Conservation (phyloP, 2,888 invertebrate genomes). For the Protonemura montana region DNA sequence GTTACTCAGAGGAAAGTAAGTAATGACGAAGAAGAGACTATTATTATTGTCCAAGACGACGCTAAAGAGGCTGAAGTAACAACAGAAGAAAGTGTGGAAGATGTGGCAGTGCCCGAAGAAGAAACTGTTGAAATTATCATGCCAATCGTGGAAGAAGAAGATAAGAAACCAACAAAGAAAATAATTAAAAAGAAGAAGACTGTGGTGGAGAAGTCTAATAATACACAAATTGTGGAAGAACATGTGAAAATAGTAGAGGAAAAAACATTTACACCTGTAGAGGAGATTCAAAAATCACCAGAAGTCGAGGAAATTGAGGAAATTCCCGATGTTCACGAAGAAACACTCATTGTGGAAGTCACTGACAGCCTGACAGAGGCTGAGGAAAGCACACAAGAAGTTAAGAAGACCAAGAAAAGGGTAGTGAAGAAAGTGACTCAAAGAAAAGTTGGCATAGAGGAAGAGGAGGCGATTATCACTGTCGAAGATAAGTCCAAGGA, state of each 20-base stretch:
- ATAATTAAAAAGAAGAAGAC: slow-evolving; percentile 22
- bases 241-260: slow-evolving; percentile 29
- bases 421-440: slow-evolving; percentile 42
- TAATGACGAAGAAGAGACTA: slow-evolving; percentile 39
- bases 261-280: neutral
- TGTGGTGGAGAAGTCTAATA: slow-evolving; percentile 28
- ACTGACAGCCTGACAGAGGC: neutral
- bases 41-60: slow-evolving; percentile 43
- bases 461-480: slow-evolving; percentile 36
- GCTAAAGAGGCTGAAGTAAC: slow-evolving; percentile 49
- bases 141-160: slow-evolving; percentile 46
- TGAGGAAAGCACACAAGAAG: neutral
- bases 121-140: slow-evolving; percentile 51
- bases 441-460: slow-evolving; percentile 36
- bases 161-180: slow-evolving; percentile 29
- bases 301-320: slow-evolving; percentile 26
- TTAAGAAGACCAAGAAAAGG: slow-evolving; percentile 39
- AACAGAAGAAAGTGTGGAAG: slow-evolving; percentile 56
- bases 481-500: slow-evolving; percentile 29
- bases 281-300: neutral
- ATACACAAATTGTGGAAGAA: neutral
- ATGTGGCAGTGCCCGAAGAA: slow-evolving; percentile 53
- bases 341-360: neutral
- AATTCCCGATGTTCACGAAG: slow-evolving; percentile 29
- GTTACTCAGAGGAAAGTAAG: slow-evolving; percentile 56